Base-by-base conservation (phyloP, 2,888 invertebrate genomes). In the Latrodectus elegans region DNA sequence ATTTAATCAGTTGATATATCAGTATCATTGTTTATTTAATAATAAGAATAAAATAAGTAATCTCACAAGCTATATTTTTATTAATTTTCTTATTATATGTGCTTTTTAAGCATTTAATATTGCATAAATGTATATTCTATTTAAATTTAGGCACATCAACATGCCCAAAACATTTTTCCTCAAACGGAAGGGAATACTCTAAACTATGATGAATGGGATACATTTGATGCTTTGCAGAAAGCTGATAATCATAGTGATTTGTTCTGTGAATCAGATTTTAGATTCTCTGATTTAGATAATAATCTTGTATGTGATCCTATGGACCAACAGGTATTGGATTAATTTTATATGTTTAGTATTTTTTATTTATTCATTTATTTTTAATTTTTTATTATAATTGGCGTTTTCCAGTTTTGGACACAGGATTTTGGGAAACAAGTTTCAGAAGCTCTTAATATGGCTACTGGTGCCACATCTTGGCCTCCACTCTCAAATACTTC, bases 381-480 rank as follows among this genome's bases (percentile, higher is more conserved):
- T 2, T 55, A 11, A 55, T 55, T 55, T 2, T 6, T 14, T 71
- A 17, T 51, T 71, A 15, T 52, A 49, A 67, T 17, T 67, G 52
- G 11, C 51, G 3, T 64, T 11, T 52, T 75, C 64, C 26, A 86
- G 80, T 86, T 76, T 65, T 81, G 85, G 85, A 68, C 85, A 14
- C 78, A 78, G 22, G 87, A 88, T 79, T 74, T 88, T 71, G 78
- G 82, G 4, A 88, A 88, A 52, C 82, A 83, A 64, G 80, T 83
- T 12, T 71, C 78, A 15, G 87, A 88, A 74, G 78, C 82, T 17
- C 68, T 88, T 22, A 83, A 68, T 17, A 85, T 85, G 84, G 87
- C 73, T 64, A 82, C 77, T 26, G 83, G 49, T 74, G 73, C 77
- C 49, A 73, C 68, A 67, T 82, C 82, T 17, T 81, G 81, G 81